Conservation (phyloP, 2,888 invertebrate species). For the Hymenopus coronatus region DNA sequence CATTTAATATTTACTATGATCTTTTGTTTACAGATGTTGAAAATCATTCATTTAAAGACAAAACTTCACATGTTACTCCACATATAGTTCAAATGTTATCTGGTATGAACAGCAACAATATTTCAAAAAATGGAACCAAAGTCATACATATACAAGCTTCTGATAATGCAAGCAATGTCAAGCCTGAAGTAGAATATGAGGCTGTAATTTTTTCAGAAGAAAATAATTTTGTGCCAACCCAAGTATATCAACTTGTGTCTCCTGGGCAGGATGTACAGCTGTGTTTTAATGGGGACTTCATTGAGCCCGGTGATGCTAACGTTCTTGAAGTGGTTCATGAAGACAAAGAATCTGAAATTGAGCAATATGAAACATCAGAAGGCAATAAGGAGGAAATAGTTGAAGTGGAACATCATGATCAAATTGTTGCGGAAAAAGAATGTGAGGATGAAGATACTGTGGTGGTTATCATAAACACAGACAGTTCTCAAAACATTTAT, state of each 20-base stretch:
- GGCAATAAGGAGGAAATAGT: not conserved
- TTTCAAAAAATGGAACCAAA: not conserved
- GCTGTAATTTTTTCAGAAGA: not conserved
- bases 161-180: not conserved
- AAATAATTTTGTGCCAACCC: not conserved
- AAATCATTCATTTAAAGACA: not conserved
- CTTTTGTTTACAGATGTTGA: not conserved
- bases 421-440: not conserved
- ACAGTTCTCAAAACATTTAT: not conserved
- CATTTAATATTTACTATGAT: too few species aligned
- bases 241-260: slow-evolving; percentile 2
- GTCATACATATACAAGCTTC: slow-evolving; percentile 13
- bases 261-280: not conserved
- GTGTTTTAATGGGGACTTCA: not conserved
- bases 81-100: slow-evolving; percentile 1
- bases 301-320: not conserved
- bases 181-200: not conserved
- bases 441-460: not conserved
- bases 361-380: not conserved
- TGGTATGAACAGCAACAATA: not conserved
- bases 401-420: not conserved
- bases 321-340: not conserved
- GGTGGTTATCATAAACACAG: slow-evolving; percentile 8
- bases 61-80: not conserved
- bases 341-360: not conserved